Conservation (phyloP, 2,888 invertebrate genomes). For the Sceliomorpha sp. region DNA sequence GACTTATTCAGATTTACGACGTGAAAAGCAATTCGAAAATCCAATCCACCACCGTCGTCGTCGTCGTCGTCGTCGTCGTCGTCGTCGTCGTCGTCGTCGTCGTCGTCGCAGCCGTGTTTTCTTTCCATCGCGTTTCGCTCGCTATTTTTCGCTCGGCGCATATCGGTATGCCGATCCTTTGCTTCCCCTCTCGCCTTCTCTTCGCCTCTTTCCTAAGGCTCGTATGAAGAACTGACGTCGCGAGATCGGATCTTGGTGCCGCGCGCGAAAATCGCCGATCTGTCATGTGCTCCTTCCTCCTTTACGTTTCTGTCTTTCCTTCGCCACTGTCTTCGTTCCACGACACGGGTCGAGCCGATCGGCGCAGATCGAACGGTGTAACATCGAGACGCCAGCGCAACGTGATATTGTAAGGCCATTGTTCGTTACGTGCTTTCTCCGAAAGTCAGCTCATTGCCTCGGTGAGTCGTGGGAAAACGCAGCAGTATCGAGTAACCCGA, state of each 20-base stretch:
- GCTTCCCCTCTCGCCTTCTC: too few relatives aligned
- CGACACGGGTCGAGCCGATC: constrained; percentile 6
- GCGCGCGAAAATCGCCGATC: constrained; percentile 47
- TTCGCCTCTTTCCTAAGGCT: too few relatives aligned
- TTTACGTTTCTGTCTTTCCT: constrained; percentile 18
- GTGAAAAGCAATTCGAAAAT: constrained; percentile 31
- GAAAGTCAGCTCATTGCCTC: constrained; percentile 43
- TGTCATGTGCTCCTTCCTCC: constrained; percentile 1
- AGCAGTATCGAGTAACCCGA: constrained; percentile 27
- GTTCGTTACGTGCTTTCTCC: constrained; percentile 54
- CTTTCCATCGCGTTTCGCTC: too few relatives aligned
- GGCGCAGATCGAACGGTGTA: constrained; percentile 14
- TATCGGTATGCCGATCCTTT: too few relatives aligned
- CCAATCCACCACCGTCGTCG: too few relatives aligned
- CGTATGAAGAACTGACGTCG: too few relatives aligned
- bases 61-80: too few relatives aligned
- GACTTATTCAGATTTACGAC: neutral
- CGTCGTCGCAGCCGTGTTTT: constrained; percentile 3
- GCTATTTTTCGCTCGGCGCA: too few relatives aligned
- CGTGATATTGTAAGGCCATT: constrained; percentile 51
- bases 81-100: too few relatives aligned
- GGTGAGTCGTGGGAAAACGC: constrained; percentile 55
- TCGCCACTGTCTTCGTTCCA: constrained; percentile 8
- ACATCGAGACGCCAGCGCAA: constrained; percentile 27
- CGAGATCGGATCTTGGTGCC: neutral